Evolutionary conservation across 2,113 vertebrate genomes (phyloP).

Genomic region (Poeciliopsis turrubarensis): DNA sequence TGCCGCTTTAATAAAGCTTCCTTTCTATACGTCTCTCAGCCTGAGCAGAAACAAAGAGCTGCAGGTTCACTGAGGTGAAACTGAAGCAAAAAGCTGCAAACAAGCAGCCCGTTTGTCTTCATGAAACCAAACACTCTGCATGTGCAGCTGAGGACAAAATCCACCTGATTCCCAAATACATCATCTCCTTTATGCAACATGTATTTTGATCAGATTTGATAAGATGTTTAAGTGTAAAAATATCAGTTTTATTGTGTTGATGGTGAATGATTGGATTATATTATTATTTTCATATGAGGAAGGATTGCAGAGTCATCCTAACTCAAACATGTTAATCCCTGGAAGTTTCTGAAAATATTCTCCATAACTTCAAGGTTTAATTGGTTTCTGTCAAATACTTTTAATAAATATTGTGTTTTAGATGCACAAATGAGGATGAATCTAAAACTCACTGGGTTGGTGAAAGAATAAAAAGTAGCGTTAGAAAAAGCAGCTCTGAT

Average conservation of each 20-base stretch:
- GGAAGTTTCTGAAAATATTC: no score
- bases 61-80: slow-evolving; percentile 25
- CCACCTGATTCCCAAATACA: neutral
- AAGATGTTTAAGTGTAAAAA: neutral
- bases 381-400: no score
- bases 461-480: no score
- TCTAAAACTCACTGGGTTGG: no score
- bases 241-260: neutral
- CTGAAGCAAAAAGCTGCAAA: slow-evolving; percentile 17
- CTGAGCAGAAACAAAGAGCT: slow-evolving; percentile 28
- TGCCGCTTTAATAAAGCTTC: slow-evolving; percentile 59
- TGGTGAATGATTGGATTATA: neutral
- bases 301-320: no score
- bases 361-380: no score
- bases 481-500: no score
- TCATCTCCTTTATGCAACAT: neutral
- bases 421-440: no score
- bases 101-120: slow-evolving; percentile 14
- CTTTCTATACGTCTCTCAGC: slow-evolving; percentile 59
- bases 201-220: neutral
- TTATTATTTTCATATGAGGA: no score
- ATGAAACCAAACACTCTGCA: slow-evolving; percentile 12
- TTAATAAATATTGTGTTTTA: no score
- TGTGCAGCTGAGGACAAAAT: slow-evolving; percentile 9
- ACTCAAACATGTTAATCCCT: no score